These are phyloP conservation scores for Sula dactylatra DNA, from an alignment of 2,113 vertebrate species.

Conservation along the genomic window DNA sequence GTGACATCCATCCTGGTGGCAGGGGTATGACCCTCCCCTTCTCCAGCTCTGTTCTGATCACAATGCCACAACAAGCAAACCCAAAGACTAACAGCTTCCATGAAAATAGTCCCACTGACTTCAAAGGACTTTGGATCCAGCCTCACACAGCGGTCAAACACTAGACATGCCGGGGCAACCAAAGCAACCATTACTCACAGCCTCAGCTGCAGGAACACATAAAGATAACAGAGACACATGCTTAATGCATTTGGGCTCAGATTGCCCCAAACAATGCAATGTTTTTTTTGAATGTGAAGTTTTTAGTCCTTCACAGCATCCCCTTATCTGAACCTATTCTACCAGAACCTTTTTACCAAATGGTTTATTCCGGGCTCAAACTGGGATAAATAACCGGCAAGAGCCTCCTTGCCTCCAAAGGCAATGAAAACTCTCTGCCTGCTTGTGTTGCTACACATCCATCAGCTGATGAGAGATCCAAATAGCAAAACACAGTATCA, in stretches of 20 bases:
- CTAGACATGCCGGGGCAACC: neutral
- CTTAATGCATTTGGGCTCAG: neutral
- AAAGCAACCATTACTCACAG: neutral
- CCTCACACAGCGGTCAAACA: neutral
- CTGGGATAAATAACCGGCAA: neutral
- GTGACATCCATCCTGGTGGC: neutral
- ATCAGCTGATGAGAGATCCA: neutral
- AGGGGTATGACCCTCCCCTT: neutral
- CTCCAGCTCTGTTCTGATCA: neutral
- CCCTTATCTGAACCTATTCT: neutral
- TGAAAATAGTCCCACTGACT: neutral
- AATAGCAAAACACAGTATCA: neutral
- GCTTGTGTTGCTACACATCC: neutral
- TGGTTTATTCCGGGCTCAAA: neutral
- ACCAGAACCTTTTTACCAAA: neutral
- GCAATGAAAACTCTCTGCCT: neutral
- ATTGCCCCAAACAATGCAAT: neutral
- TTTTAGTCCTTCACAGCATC: neutral
- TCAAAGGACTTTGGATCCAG: neutral
- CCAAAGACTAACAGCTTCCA: neutral
- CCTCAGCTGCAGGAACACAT: neutral
- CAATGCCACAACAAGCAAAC: neutral
- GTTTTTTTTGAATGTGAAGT: neutral
- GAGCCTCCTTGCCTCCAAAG: neutral
- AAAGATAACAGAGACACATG: neutral